Conservation (phyloP, 2,797 vertebrate genomes). For the Chelmon rostratus region DNA sequence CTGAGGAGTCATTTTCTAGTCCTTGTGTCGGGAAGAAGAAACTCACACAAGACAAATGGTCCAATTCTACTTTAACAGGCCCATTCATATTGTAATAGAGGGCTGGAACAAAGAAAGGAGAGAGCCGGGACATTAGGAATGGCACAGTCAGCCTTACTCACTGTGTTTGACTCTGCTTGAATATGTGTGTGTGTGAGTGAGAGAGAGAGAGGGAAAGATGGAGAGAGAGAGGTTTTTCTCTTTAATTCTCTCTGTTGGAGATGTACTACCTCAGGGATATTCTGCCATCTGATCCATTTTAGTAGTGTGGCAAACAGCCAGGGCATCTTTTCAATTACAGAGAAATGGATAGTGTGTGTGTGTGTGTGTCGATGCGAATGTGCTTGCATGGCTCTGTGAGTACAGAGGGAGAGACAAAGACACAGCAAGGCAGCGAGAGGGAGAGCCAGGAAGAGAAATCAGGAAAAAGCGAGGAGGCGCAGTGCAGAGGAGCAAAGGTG, state of each 20-base stretch:
- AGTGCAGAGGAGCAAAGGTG: constrained; percentile 42
- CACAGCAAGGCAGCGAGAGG: constrained; percentile 32
- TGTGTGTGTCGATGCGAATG: constrained; percentile 28
- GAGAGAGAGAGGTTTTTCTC: constrained; percentile 61
- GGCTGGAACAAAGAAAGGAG: constrained; percentile 75
- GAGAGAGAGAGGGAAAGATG: constrained; percentile 34
- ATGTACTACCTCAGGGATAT: constrained; percentile 84
- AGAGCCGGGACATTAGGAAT: constrained; percentile 79
- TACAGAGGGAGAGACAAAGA: constrained; percentile 50
- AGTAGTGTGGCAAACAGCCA: constrained; percentile 83
- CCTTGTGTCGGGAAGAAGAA: constrained; percentile 71
- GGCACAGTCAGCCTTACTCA: constrained; percentile 76
- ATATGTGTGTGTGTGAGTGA: constrained; percentile 27
- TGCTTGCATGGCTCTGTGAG: constrained; percentile 9
- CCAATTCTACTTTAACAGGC: constrained; percentile 81
- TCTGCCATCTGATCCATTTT: constrained; percentile 85
- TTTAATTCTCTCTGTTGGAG: constrained; percentile 82
- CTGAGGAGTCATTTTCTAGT: constrained; percentile 80
- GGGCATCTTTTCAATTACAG: constrained; percentile 84
- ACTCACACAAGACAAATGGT: constrained; percentile 84
- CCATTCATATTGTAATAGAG: constrained; percentile 85
- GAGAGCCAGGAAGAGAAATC: not conserved
- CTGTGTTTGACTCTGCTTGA: constrained; percentile 59
- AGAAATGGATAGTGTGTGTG: constrained; percentile 78
- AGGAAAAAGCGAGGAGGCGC: constrained; percentile 14